Evolutionary conservation across 2,888 invertebrate genomes (phyloP).

Genomic region (Andrena haemorrhoa): DNA sequence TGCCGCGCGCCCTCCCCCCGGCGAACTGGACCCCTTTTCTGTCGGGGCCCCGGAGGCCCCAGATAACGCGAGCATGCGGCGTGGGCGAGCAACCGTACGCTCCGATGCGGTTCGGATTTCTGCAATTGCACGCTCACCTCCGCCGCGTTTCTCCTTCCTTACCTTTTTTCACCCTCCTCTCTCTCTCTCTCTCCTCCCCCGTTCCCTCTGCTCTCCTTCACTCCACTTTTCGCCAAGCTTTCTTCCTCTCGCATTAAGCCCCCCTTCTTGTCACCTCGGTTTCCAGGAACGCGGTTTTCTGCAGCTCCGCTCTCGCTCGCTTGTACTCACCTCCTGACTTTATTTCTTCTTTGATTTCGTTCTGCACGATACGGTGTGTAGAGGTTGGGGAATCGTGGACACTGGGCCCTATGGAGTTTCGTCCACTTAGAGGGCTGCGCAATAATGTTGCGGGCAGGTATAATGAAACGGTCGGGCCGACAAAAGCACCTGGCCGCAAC

Average conservation of each 20-base stretch:
- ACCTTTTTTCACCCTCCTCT: slow-evolving; percentile 17
- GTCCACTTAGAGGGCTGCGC: slow-evolving; percentile 42
- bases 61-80: slow-evolving; percentile 77
- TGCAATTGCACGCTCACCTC: slow-evolving; percentile 55
- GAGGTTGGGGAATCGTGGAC: too few relatives aligned
- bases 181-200: not conserved
- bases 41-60: slow-evolving; percentile 58
- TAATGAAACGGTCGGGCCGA: slow-evolving; percentile 63
- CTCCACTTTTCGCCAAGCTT: slow-evolving; percentile 3
- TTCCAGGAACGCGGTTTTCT: slow-evolving; percentile 5
- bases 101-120: slow-evolving; percentile 61
- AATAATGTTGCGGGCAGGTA: slow-evolving; percentile 57
- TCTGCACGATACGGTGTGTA: too few relatives aligned
- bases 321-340: too few relatives aligned
- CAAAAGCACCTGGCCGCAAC: slow-evolving; percentile 64
- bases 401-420: slow-evolving; percentile 35
- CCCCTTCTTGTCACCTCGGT: not conserved
- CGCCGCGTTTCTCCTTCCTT: slow-evolving; percentile 32
- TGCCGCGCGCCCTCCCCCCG: slow-evolving; percentile 30
- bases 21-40: slow-evolving; percentile 56
- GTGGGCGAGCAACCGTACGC: slow-evolving; percentile 80
- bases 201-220: not conserved
- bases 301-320: not conserved
- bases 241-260: not conserved
- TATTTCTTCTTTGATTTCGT: too few relatives aligned